Evolutionary conservation across 2,113 vertebrate species (phyloP).

Genomic region (Rhinogobius similis): DNA sequence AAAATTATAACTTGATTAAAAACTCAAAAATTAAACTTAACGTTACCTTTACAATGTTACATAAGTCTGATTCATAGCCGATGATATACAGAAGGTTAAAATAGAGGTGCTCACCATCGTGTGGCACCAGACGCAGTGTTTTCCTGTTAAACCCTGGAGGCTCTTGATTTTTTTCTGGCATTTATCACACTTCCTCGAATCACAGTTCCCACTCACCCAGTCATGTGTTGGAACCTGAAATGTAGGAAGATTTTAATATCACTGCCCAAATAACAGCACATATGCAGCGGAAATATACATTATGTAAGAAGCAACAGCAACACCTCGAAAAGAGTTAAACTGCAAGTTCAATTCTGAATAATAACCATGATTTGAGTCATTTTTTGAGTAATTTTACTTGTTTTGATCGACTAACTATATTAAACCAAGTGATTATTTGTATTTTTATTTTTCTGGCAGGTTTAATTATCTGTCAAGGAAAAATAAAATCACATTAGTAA

Average conservation of each 20-base stretch:
- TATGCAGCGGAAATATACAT: neutral
- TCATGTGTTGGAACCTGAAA: constrained; percentile 82
- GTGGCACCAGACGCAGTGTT: constrained; percentile 93
- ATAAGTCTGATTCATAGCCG: neutral
- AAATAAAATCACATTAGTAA: neutral
- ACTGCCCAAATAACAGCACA: constrained; percentile 1
- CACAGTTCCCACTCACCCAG: constrained; percentile 90
- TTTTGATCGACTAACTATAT: neutral
- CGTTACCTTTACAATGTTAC: neutral
- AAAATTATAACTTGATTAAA: neutral
- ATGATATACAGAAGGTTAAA: neutral
- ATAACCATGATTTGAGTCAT: neutral
- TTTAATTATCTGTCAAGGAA: neutral
- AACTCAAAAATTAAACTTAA: neutral
- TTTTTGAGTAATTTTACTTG: no score
- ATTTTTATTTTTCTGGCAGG: neutral
- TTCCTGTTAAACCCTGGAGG: constrained; percentile 80
- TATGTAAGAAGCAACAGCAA: neutral
- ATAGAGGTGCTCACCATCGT: constrained; percentile 77
- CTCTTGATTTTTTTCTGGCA: constrained; percentile 93
- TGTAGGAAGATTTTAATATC: constrained; percentile 26
- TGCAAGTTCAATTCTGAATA: neutral
- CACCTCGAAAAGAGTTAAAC: neutral
- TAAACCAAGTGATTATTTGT: neutral
- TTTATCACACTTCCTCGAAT: constrained; percentile 82